phyloP scores from a whole-genome alignment of 1,140 invertebrate species.

The Yoshiicerus persimilis region DNA sequence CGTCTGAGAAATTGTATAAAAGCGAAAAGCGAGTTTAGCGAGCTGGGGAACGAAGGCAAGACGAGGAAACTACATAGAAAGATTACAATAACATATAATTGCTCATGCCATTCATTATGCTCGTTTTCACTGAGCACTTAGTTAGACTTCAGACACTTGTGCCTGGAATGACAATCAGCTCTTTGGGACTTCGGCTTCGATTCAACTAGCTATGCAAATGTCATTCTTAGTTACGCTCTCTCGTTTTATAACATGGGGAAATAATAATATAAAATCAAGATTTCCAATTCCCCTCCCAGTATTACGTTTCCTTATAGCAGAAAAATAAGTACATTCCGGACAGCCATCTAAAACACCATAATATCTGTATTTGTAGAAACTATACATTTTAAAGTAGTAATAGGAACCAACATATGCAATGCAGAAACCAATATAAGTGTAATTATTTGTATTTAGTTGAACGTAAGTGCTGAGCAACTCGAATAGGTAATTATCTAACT shows the following conservation, averaged over 20 bases:
- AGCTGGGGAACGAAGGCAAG: background rate
- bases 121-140: background rate
- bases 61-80: background rate
- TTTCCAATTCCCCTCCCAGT: background rate
- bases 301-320: background rate
- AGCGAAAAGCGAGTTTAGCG: background rate
- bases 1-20: background rate
- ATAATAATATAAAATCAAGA: background rate
- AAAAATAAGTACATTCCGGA: too few species aligned
- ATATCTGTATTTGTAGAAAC: too few species aligned
- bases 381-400: too few species aligned
- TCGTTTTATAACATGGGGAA: background rate
- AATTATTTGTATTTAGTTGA: too few species aligned
- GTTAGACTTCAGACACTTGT: background rate
- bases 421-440: too few species aligned
- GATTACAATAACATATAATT: slow-evolving; percentile 23
- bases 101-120: slow-evolving; percentile 21
- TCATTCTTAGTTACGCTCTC: background rate
- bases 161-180: background rate
- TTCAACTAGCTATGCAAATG: slow-evolving; percentile 11
- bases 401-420: too few species aligned
- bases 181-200: background rate
- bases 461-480: background rate
- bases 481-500: background rate
- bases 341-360: too few species aligned